Evolutionary conservation across 2,797 vertebrate species (phyloP).

Genomic region (Notolabrus celidotus): DNA sequence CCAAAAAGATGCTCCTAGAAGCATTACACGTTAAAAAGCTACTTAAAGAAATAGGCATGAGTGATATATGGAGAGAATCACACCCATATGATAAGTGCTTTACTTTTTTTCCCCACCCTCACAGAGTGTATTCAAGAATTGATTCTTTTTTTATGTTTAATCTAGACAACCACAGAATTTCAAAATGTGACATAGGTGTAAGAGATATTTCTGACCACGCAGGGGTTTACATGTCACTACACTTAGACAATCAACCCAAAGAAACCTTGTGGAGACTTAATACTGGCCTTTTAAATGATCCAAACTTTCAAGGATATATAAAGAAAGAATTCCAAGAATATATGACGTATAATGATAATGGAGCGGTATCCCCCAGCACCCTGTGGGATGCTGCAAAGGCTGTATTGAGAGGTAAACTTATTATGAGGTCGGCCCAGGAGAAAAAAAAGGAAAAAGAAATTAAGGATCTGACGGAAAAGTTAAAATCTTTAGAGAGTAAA

Average conservation of each 20-base stretch:
- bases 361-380: background rate
- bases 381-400: too few species aligned
- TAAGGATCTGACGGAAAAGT: background rate
- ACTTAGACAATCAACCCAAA: background rate
- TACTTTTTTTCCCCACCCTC: background rate
- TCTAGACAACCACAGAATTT: background rate
- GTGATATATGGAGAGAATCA: background rate
- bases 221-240: background rate
- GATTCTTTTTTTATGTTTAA: slow-evolving; percentile 19
- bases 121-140: background rate
- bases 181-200: slow-evolving; percentile 14
- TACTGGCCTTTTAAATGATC: slow-evolving; percentile 2
- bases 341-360: slow-evolving; percentile 1
- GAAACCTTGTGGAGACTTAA: slow-evolving; percentile 32
- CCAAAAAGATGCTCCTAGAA: background rate
- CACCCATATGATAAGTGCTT: background rate
- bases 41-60: background rate
- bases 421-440: slow-evolving; percentile 10
- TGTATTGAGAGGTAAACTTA: background rate
- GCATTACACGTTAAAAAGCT: background rate
- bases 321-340: background rate
- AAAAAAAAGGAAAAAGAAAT: background rate
- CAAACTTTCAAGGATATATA: fast-evolving
- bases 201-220: slow-evolving; percentile 24
- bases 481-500: background rate